Percentiles rank a stretch among this genome's conserved stretches.
Evolutionary conservation across 1,140 invertebrate species (phyloP).

Genomic region (Bombus huntii): DNA sequence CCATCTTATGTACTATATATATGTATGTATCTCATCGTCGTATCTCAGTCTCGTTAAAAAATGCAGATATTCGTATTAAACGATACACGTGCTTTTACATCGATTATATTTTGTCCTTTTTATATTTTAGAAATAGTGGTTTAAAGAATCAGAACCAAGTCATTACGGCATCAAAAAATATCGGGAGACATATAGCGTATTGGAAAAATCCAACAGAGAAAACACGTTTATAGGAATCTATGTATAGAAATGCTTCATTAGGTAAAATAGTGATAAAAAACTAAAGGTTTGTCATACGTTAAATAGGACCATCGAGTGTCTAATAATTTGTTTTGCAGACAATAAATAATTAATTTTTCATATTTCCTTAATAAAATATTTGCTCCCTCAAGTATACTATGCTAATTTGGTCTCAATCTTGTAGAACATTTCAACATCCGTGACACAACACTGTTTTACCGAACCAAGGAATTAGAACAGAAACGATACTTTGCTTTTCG

Average conservation of each 20-base stretch:
- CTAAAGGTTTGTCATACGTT: neutral
- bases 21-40: neutral
- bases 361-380: neutral
- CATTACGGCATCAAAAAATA: no score
- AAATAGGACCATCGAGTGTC: neutral
- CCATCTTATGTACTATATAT: neutral
- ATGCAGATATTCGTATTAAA: neutral
- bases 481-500: neutral
- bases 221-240: no score
- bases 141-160: no score
- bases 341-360: neutral
- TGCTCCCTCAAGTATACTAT: neutral
- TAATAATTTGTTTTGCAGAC: neutral
- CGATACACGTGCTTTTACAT: neutral
- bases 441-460: neutral
- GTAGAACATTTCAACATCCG: neutral
- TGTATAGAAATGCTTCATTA: neutral
- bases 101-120: no score
- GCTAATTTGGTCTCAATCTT: neutral
- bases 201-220: neutral
- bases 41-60: no score
- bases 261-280: neutral
- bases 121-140: no score
- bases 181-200: no score
- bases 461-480: neutral